Evolutionary conservation across 2,888 invertebrate species (phyloP).

Genomic region (Tipula confusa): DNA sequence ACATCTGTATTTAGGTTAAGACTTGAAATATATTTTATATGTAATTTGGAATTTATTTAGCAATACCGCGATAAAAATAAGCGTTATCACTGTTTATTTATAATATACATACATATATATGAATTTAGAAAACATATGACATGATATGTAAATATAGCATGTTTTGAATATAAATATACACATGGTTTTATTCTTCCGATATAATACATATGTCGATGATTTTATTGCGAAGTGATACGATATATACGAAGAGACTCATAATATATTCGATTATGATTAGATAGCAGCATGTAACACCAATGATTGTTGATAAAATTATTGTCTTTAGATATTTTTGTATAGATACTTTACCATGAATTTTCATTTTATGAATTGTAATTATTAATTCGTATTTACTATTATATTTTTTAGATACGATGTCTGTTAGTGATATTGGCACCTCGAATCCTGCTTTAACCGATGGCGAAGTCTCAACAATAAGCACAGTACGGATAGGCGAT

Average conservation of each 20-base stretch:
- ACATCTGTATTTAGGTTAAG: too few relatives aligned
- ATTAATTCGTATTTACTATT: neutral
- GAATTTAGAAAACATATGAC: neutral
- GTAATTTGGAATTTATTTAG: neutral
- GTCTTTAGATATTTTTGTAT: neutral
- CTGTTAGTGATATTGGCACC: conserved; percentile 39
- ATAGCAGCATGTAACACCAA: neutral
- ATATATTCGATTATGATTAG: neutral
- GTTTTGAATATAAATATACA: neutral
- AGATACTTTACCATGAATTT: neutral
- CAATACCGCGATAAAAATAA: neutral
- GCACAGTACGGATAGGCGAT: conserved; percentile 32
- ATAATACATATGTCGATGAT: neutral
- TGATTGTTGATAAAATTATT: neutral
- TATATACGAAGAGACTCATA: neutral
- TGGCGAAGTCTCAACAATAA: conserved; percentile 41
- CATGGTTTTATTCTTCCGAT: too few relatives aligned
- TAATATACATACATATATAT: neutral
- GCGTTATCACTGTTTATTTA: neutral
- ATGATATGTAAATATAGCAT: neutral
- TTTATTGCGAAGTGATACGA: neutral
- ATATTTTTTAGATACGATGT: conserved; percentile 42
- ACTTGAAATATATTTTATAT: too few relatives aligned
- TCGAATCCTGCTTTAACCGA: conserved; percentile 40
- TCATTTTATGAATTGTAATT: neutral